Evolutionary conservation across 2,113 vertebrate genomes (phyloP), one percentile per base, ranked within the genome.

Genomic region (Mormyrus lacerda): DNA sequence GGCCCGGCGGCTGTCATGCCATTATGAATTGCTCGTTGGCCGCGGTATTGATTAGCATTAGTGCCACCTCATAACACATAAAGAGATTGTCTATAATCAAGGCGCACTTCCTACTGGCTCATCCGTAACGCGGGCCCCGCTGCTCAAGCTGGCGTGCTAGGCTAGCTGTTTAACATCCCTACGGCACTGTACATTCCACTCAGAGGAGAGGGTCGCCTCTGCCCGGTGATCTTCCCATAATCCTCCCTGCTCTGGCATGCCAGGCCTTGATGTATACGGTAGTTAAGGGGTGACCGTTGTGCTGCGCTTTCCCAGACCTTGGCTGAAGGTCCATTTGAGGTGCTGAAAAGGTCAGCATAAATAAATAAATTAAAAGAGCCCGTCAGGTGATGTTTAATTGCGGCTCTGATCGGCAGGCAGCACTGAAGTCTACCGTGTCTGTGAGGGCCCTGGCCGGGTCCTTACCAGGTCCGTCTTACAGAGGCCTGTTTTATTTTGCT

Each of bases 71-170:
- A 93, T 93, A 91, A 89, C 90, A 87, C 92, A 94, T 95, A 94
- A 95, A 93, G 91, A 91, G 93, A 92, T 92, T 94, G 94, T 93
- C 94, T 94, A 95, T 96, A 95, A 95, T 91, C 94, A 93, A 93
- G 95, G 92, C 92, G 10, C 48, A 84, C 69, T 27, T 21, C 47
- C 58, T 19, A 87, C 58, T 86, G 76, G 5, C 76, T 90, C 83
- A 87, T 93, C 91, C 91, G 89, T 92, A 79, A 94, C 91, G 93
- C 48, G 91, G 91, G 89, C 91, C 92, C 90, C 90, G 91, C 92
- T 91, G 92, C 90, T 92, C 88, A 89, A 21, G 47, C 76, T 50
- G 85, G 87, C 93, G 93, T 4, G 53, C 51, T 50, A 53, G 27
- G 27, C 27, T 53, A 21, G 93, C 94, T 93, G 10, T 79, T 55